These are phyloP conservation scores for Sterrhoptilus dennistouni DNA, from an alignment of 2,113 vertebrate genomes.

Conservation along the genomic window DNA sequence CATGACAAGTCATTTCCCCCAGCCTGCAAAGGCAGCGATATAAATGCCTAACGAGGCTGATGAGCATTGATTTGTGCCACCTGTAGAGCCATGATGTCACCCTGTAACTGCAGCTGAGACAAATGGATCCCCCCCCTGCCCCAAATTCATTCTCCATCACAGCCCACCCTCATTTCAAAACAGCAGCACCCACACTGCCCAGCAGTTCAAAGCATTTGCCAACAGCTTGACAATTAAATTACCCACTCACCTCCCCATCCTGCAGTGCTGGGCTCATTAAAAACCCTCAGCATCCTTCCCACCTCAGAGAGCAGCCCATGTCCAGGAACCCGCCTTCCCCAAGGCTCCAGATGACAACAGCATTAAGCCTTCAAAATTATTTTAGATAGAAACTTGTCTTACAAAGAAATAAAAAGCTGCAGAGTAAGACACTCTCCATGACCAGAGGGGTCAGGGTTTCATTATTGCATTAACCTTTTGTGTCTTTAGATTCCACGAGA, in stretches of 20 bases:
- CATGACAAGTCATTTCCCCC: background rate
- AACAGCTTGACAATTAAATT: background rate
- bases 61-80: slow-evolving; percentile 30
- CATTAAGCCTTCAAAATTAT: slow-evolving; percentile 50
- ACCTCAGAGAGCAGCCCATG: slow-evolving; percentile 12
- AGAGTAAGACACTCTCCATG: slow-evolving; percentile 31
- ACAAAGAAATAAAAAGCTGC: slow-evolving; percentile 60
- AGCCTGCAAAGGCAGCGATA: background rate
- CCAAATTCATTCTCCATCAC: background rate
- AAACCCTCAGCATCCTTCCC: slow-evolving; percentile 2
- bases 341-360: slow-evolving; percentile 27
- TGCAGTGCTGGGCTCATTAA: background rate
- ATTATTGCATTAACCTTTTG: slow-evolving; percentile 69
- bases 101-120: background rate
- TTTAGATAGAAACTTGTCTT: slow-evolving; percentile 55
- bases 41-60: background rate
- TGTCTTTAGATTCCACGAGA: slow-evolving; percentile 60
- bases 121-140: background rate
- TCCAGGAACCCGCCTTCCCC: background rate
- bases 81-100: background rate
- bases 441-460: slow-evolving; percentile 65
- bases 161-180: background rate
- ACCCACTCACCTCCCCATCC: background rate
- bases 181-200: background rate
- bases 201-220: background rate